A percentile compares a stretch with the other conserved stretches of the same genome.
These are phyloP conservation scores for Orchesella cincta DNA, from an alignment of 1,140 invertebrate genomes.

Conservation along the genomic window DNA sequence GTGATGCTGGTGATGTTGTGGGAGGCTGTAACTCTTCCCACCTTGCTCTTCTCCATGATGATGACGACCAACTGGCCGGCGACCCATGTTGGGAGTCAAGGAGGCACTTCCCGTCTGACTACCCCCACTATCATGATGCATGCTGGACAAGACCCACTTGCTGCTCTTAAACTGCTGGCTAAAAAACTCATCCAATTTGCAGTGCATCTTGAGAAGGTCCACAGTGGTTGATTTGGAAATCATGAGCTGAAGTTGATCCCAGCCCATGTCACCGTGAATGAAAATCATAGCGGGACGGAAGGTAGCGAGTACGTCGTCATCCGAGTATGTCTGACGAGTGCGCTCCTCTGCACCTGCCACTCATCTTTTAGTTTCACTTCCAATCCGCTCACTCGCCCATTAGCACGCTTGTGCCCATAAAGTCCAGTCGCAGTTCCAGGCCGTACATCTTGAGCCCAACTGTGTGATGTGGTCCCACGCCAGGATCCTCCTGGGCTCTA, in stretches of 20 bases:
- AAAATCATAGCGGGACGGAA: conserved; percentile 81
- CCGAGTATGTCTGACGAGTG: conserved; percentile 46
- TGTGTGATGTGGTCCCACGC: conserved; percentile 84
- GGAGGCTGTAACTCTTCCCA: not conserved
- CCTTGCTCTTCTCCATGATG: conserved; percentile 44
- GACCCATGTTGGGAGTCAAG: conserved; percentile 13
- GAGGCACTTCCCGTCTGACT: conserved; percentile 29
- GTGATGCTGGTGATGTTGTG: conserved; percentile 57
- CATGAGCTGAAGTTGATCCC: conserved; percentile 94
- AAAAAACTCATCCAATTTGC: conserved; percentile 95
- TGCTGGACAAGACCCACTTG: conserved; percentile 81
- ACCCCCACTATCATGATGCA: conserved; percentile 56
- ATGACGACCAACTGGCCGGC: not conserved
- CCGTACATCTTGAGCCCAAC: conserved; percentile 81
- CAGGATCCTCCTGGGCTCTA: conserved; percentile 84
- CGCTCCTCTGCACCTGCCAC: conserved; percentile 67
- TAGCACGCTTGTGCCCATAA: conserved; percentile 85
- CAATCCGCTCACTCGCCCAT: conserved; percentile 85
- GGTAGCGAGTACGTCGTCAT: conserved; percentile 42
- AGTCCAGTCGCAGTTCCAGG: conserved; percentile 85
- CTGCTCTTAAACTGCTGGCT: conserved; percentile 91
- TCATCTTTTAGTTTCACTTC: conserved; percentile 78
- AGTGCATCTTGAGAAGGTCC: conserved; percentile 93
- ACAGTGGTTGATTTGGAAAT: conserved; percentile 95
- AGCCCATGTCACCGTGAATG: conserved; percentile 86